phyloP scores from a whole-genome alignment of 2,888 invertebrate species.

The Limnephilus auricula region DNA sequence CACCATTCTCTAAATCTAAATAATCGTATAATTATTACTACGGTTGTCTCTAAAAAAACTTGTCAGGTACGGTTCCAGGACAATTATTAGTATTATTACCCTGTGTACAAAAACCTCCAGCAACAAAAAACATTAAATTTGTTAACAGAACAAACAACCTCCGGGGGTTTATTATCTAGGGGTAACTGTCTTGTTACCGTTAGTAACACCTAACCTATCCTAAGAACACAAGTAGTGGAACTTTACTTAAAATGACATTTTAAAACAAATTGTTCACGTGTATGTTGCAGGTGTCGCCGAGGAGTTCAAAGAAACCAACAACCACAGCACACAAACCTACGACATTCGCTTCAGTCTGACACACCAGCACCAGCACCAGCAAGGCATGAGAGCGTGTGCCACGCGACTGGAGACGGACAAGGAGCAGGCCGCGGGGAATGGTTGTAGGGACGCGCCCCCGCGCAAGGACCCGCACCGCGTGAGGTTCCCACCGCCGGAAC shows the following conservation, averaged over 20 bases:
- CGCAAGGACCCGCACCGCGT: constrained; percentile 58
- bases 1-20: no score
- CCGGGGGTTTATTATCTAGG: not conserved
- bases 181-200: not conserved
- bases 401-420: constrained; percentile 25
- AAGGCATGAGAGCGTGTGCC: constrained; percentile 28
- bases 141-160: not conserved
- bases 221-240: not conserved
- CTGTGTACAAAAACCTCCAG: no score
- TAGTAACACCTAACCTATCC: not conserved
- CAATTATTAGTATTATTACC: no score
- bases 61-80: no score
- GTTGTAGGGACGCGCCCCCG: constrained; percentile 55
- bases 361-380: constrained; percentile 68
- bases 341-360: constrained; percentile 74
- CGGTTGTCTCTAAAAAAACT: no score
- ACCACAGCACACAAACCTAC: constrained; percentile 73
- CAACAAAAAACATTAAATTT: no score
- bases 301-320: constrained; percentile 75
- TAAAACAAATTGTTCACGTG: not conserved
- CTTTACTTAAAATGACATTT: not conserved
- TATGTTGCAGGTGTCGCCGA: constrained; percentile 73
- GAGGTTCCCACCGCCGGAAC: constrained; percentile 30
- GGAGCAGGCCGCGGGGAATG: constrained; percentile 39
- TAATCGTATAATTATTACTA: no score